Base-by-base conservation (phyloP, 2,888 invertebrate genomes). In the Dyspetes luteomarginatus region DNA sequence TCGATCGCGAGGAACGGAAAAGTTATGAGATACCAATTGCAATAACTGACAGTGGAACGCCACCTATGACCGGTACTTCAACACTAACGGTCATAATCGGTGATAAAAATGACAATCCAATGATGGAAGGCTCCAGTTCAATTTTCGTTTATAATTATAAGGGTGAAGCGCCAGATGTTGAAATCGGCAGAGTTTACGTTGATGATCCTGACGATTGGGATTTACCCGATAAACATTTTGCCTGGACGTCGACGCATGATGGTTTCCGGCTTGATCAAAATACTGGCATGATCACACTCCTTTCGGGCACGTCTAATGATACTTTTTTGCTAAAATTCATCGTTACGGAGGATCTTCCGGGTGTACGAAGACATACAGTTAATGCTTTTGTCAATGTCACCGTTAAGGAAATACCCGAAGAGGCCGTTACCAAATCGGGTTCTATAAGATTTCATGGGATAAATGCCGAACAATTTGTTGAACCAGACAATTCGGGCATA, bases 201-300 rank as follows among this genome's bases (percentile, higher is more conserved):
- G 95, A 97, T 52, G 99, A 99, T 92, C 94, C 95, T 0, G 99
- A 99, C 89, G 99, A 99, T 90, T 99, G 99, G 99, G 99, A 99
- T 92, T 92, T 98, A 62, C 95, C 95, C 0, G 98, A 99, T 92
- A 99, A 99, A 92, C 92, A 94, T 12, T 99, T 98, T 90, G 93
- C 93, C 81, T 97, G 97, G 96, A 92, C 94, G 1, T 93, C 93
- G 0, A 92, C 92, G 67, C 94, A 95, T 83, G 94, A 94, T 0
- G 94, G 95, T 87, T 98, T 98, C 91, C 94, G 94, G 22, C 93
- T 98, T 4, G 95, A 97, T 87, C 92, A 93, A 36, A 94, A 95
- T 75, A 96, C 95, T 15, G 98, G 98, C 1, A 96, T 97, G 95
- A 97, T 99, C 81, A 97, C 96, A 0, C 96, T 99, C 96, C 93